Percentiles rank a stretch among this genome's conserved stretches.
Conservation (phyloP, 2,797 vertebrate genomes). For the Psittacula derbiana region DNA sequence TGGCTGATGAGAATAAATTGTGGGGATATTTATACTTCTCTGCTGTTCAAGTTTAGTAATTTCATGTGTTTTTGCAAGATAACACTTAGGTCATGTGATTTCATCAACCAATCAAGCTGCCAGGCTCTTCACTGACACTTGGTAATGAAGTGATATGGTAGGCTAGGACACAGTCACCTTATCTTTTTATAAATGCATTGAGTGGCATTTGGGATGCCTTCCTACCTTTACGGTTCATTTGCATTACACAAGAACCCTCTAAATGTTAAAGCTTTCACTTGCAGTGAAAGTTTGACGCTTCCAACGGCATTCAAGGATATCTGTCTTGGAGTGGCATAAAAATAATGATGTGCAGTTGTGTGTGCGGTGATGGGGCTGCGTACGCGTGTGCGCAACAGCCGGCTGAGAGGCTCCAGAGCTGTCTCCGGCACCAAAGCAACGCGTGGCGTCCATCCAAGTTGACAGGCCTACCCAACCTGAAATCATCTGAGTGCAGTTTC, state of each 20-base stretch:
- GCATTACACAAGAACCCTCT: slow-evolving; percentile 45
- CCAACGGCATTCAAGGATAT: not conserved
- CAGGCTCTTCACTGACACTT: slow-evolving; percentile 27
- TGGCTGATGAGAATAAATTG: slow-evolving; percentile 3
- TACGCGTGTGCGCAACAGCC: not conserved
- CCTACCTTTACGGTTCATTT: slow-evolving; percentile 53
- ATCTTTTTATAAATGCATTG: slow-evolving; percentile 52
- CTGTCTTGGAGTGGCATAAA: slow-evolving; percentile 33
- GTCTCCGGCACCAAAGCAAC: slow-evolving; percentile 37
- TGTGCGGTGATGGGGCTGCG: not conserved
- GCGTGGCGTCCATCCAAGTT: slow-evolving; percentile 55
- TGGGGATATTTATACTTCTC: not conserved
- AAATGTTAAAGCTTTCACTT: slow-evolving; percentile 58
- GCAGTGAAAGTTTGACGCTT: slow-evolving; percentile 28
- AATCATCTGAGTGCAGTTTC: slow-evolving; percentile 73
- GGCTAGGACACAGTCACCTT: slow-evolving; percentile 47
- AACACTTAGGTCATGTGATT: slow-evolving; percentile 61
- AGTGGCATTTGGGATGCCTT: slow-evolving; percentile 54
- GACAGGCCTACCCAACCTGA: slow-evolving; percentile 75
- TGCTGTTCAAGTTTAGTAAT: slow-evolving; percentile 8
- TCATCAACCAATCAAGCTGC: slow-evolving; percentile 46
- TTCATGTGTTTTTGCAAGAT: slow-evolving; percentile 46
- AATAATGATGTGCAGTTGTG: slow-evolving; percentile 57
- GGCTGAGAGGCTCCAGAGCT: slow-evolving; percentile 2
- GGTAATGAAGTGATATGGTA: slow-evolving; percentile 56